phyloP scores from a whole-genome alignment of 2,888 invertebrate genomes.

The Horisme vitalbata region DNA sequence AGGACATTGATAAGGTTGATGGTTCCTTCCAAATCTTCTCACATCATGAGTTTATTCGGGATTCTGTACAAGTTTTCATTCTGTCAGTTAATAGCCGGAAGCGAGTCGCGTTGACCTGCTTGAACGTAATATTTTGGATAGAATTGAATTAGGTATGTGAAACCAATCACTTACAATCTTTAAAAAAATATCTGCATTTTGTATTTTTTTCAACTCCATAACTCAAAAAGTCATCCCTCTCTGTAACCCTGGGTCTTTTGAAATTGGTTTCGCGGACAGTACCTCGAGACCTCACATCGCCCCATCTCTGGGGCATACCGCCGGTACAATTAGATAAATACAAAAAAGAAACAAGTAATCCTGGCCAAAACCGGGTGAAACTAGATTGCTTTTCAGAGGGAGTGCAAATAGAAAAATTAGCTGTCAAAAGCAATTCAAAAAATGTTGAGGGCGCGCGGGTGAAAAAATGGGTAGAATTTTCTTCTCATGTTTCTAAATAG shows the following conservation, averaged over 20 bases:
- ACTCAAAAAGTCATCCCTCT: conserved; percentile 40
- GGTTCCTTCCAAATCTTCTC: no score
- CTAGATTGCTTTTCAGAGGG: conserved; percentile 56
- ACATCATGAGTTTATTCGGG: no score
- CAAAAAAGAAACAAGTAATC: conserved; percentile 52
- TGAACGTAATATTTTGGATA: no score
- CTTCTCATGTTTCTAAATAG: neutral
- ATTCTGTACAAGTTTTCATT: no score
- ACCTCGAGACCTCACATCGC: conserved; percentile 58
- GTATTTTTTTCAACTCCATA: no score
- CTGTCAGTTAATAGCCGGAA: no score
- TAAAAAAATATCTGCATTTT: no score
- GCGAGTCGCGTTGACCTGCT: no score
- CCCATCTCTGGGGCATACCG: conserved; percentile 71
- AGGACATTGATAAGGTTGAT: no score
- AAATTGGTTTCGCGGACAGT: conserved; percentile 69
- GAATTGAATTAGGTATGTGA: no score
- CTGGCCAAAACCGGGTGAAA: conserved; percentile 38
- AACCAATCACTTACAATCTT: no score
- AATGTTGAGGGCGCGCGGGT: conserved; percentile 3
- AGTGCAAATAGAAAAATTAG: conserved; percentile 29
- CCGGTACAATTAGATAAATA: conserved; percentile 72
- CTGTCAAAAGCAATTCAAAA: conserved; percentile 23
- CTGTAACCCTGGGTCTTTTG: conserved; percentile 68
- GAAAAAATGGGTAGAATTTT: conserved; percentile 2